Base-by-base conservation (phyloP, 1,140 invertebrate species). In the Mercenaria mercenaria region DNA sequence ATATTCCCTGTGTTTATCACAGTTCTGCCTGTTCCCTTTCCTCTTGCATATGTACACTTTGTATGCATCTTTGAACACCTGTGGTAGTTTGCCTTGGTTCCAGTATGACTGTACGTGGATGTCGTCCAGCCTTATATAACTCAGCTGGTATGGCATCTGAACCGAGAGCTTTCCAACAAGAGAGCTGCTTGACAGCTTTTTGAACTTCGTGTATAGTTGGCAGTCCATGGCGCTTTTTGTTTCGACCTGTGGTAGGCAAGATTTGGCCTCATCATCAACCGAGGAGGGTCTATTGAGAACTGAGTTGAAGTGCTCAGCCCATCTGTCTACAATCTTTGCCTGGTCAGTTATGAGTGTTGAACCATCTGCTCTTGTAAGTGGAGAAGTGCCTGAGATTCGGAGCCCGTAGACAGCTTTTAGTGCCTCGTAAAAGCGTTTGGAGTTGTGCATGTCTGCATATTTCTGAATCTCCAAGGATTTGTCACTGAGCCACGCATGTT, bases 61-160 rank as follows among this genome's bases (percentile, higher is more conserved):
- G 2, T 41, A 1, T 8, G 89, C 91, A 74, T 92, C 85, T 59
- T 89, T 90, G 13, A 92, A 79, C 1, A 91, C 74, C 39, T 91
- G 82, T 39, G 91, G 89, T 1, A 90, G 0, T 20, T 8, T 15
- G n/a, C n/a, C n/a, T 39, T 32, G 20, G 2, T 34, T 59, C 79
- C 86, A 82, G 10, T 69, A 69, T 6, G 23, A 4, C 8, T 13
- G 23, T 41, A 0, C 80, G 50, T 2, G 20, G 0, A 0, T 32
- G 39, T 13, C 82, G 86, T 37, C 72, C 91, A 34, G 47, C 1
- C n/a, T 91, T 89, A 50, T 86, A 84, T 23, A 92, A 41, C 47
- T 91, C 84, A 47, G 88, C 80, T 32, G 81, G 91, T 11, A 92
- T 92, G 32, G 77, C 88, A 69, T 93, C 76, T n/a, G n/a, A n/a